A percentile compares a stretch with the other conserved stretches of the same genome.
phyloP scores from a whole-genome alignment of 2,888 invertebrate species.

The Eilema caniola region DNA sequence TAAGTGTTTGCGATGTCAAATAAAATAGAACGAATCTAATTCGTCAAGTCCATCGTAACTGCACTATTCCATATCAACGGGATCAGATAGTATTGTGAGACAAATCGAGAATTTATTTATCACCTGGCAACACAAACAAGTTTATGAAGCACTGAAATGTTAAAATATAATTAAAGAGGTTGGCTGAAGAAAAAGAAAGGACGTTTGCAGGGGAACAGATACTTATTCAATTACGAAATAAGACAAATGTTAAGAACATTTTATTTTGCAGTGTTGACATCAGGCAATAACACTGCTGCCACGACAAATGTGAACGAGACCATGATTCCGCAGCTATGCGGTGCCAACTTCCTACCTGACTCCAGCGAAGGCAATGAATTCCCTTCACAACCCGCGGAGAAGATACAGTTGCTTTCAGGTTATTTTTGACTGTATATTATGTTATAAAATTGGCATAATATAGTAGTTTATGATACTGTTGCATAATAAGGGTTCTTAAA shows the following conservation, averaged over 20 bases:
- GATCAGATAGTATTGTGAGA: not conserved
- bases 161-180: no score
- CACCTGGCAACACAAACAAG: not conserved
- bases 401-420: slow-evolving; percentile 87
- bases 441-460: no score
- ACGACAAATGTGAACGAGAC: slow-evolving; percentile 73
- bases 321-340: slow-evolving; percentile 78
- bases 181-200: no score
- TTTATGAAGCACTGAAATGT: no score
- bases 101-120: not conserved
- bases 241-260: no score
- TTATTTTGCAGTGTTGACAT: slow-evolving; percentile 71
- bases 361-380: slow-evolving; percentile 77
- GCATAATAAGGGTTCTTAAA: no score
- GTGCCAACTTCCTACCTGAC: slow-evolving; percentile 81
- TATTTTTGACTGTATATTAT: not conserved
- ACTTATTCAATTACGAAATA: no score
- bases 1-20: not conserved
- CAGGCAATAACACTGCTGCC: slow-evolving; percentile 76
- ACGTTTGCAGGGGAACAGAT: no score
- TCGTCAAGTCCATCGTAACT: not conserved
- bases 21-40: not conserved
- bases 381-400: slow-evolving; percentile 80
- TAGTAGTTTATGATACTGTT: no score
- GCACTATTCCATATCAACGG: not conserved